Conservation (phyloP, 1,140 invertebrate species). For the Anastrepha obliqua region DNA sequence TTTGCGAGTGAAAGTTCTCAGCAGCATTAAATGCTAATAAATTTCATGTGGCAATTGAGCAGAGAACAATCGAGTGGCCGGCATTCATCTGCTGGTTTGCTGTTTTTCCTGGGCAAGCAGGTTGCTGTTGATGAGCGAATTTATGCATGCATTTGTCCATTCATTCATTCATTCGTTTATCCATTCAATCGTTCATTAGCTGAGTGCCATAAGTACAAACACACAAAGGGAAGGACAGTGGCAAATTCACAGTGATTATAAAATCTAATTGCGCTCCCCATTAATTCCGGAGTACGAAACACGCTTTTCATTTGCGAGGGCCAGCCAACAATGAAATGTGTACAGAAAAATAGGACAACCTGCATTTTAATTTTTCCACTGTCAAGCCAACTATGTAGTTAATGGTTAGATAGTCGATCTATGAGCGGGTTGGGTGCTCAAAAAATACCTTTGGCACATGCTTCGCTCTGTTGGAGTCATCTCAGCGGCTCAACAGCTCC, state of each 20-base stretch:
- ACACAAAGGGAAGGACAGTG: background rate
- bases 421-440: background rate
- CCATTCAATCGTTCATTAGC: background rate
- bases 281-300: conserved; percentile 38
- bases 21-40: conserved; percentile 44
- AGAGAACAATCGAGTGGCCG: background rate
- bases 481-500: background rate
- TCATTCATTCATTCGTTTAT: background rate
- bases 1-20: conserved; percentile 48
- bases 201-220: background rate
- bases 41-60: conserved; percentile 33
- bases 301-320: background rate
- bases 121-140: conserved; percentile 15
- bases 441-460: background rate
- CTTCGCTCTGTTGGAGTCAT: background rate
- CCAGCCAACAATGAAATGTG: background rate
- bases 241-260: conserved; percentile 39
- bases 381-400: background rate
- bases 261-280: conserved; percentile 47
- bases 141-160: conserved; percentile 36
- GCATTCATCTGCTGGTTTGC: background rate
- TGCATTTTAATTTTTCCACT: conserved; percentile 21
- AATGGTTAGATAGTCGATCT: background rate
- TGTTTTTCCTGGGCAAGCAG: background rate
- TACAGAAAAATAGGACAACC: background rate